Evolutionary conservation across 2,113 vertebrate species (phyloP), one percentile per base, ranked within the genome.

Genomic region (Dolichotis patagonum): DNA sequence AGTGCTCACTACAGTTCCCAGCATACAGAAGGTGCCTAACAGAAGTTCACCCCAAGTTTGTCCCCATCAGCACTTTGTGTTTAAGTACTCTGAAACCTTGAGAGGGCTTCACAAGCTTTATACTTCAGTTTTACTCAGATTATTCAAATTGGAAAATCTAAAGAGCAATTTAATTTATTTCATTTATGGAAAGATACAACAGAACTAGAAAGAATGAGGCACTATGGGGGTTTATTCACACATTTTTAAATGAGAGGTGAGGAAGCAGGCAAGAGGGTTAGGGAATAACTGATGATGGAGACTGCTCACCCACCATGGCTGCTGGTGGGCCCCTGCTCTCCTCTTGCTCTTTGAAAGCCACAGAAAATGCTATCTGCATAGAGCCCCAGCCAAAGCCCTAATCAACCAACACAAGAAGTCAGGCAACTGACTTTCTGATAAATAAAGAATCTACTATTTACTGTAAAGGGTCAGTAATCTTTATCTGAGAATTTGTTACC

Each of bases 381-480:
- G n/a, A 88, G 58, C 30, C 19, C 26, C 22, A 67, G 41, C 7
- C 85, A 92, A 83, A 43, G 30, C 60, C 54, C 41, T 60, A 52
- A 52, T 20, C 73, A 69, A 81, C 16, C 7, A 71, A 81, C 46
- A 91, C 46, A 67, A 83, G 58, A 0, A 85, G 35, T 38, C 8
- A 83, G 58, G 67, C 43, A 83, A 93, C 46, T 89, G 67, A 87
- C 49, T 84, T 91, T 56, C 38, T 75, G 56, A 71, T 73, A n/a
- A 88, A 17, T 24, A 58, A 58, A 5, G 46, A 63, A 30, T 10
- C 49, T 14, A 71, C 32, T 93, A 58, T 88, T 87, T 90, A 46
- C 26, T 92, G 94, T 81, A 63, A 83, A 83, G 73, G 54, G 38
- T 11, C 3, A 85, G 69, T 16, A 41, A 26, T 85, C n/a, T 56